Base-by-base conservation (phyloP, 2,888 invertebrate species). In the Apeira syringaria region DNA sequence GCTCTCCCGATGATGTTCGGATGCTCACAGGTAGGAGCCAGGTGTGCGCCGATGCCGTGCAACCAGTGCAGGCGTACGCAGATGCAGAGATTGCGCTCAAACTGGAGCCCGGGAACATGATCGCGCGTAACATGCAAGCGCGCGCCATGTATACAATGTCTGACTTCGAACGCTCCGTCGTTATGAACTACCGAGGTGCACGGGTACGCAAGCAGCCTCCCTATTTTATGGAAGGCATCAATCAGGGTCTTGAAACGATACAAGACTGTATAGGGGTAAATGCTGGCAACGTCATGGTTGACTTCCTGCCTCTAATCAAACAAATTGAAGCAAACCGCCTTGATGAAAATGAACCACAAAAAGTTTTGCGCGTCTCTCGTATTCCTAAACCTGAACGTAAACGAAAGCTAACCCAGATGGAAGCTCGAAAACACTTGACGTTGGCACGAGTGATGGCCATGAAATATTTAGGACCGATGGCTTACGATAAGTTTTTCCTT, bases 391-490 rank as follows among this genome's bases (percentile, higher is more conserved):
- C 62, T 1, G 69, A 75, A 51, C 56, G 57, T 35, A 77, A 74
- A 58, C 58, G 62, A n/a, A 81, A 83, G 47, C 55, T 88, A 8
- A 84, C 86, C 2, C 88, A 87, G 67, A 79, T 82, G 79, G 78
- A 88, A 53, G 81, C 83, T 4, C 70, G 86, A 20, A 83, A 81
- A 56, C 61, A 75, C 52, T 56, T 68, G n/a, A 84, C 74, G 1
- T 61, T 89, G 43, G 65, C 82, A 10, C 75, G 87, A 15, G 88
- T 89, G 8, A 73, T 89, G 17, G 87, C 89, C 17, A 85, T 83
- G 83, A 89, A 89, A 64, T 89, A 89, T 62, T 66, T 88, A 4
- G 89, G 87, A 1, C 86, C 86, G 1, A 88, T 88, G 88, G 88
- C 89, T 3, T 84, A 86, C 22, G 89, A 88, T 52, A 89, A 88